A percentile compares a stretch with the other conserved stretches of the same genome.
Evolutionary conservation across 1,140 invertebrate species (phyloP).

Genomic region (Drosophila baimaii): DNA sequence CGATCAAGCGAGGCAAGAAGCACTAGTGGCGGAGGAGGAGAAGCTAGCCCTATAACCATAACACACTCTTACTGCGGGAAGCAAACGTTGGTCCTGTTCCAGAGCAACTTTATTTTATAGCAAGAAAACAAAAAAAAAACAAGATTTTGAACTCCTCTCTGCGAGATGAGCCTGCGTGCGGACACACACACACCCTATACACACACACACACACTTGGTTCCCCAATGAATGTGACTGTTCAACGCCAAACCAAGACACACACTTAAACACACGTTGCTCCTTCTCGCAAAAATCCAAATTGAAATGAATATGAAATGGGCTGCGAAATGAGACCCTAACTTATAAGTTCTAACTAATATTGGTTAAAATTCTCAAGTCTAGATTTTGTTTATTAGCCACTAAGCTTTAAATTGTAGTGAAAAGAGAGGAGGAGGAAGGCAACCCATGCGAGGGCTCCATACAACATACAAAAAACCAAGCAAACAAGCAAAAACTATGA

Average conservation of each 20-base stretch:
- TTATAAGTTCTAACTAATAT: conserved; percentile 27
- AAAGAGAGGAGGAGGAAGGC: conserved; percentile 18
- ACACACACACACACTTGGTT: not conserved
- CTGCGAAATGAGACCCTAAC: conserved; percentile 21
- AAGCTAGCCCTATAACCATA: conserved; percentile 14
- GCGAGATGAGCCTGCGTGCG: conserved; percentile 2
- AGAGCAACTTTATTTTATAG: conserved; percentile 17
- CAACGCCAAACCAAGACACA: conserved; percentile 24
- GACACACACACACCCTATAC: not conserved
- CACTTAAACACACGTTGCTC: not conserved
- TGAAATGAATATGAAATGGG: conserved; percentile 20
- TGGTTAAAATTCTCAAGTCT: conserved; percentile 24
- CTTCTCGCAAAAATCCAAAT: conserved; percentile 18
- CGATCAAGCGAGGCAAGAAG: conserved; percentile 58
- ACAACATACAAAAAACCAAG: too few species aligned
- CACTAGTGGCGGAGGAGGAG: conserved; percentile 23
- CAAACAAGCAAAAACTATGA: conserved; percentile 23
- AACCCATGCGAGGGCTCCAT: conserved; percentile 21
- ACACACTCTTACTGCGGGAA: conserved; percentile 8
- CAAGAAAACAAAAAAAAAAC: not conserved
- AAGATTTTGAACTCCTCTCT: not conserved
- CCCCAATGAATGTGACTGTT: conserved; percentile 24
- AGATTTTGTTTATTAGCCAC: conserved; percentile 28
- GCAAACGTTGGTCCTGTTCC: conserved; percentile 26
- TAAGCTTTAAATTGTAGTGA: conserved; percentile 56